These are phyloP conservation scores for Hippocampus mohnikei DNA, from an alignment of 2,113 vertebrate genomes.

Conservation along the genomic window DNA sequence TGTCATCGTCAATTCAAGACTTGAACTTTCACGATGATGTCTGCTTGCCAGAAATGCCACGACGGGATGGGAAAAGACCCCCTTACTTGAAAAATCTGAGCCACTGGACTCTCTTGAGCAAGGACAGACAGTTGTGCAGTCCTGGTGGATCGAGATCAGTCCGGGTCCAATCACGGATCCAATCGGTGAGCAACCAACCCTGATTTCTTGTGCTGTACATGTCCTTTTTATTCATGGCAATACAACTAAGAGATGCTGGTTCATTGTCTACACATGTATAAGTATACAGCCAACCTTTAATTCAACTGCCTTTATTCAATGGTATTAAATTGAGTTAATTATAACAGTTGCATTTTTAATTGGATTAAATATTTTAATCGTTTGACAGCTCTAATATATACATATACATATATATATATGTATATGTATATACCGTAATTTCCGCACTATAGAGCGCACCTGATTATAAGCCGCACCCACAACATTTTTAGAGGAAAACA, in stretches of 20 bases:
- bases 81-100: neutral
- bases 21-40: neutral
- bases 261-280: too few relatives aligned
- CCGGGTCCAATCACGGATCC: slow-evolving; percentile 1
- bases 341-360: too few relatives aligned
- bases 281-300: too few relatives aligned
- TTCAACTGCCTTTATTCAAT: too few relatives aligned
- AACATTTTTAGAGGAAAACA: too few relatives aligned
- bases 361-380: too few relatives aligned
- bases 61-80: neutral
- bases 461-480: too few relatives aligned
- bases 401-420: too few relatives aligned
- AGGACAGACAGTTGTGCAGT: neutral
- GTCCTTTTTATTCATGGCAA: neutral
- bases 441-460: too few relatives aligned
- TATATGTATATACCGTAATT: too few relatives aligned
- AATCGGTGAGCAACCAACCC: neutral
- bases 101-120: neutral
- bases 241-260: neutral
- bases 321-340: too few relatives aligned
- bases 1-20: neutral
- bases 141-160: neutral
- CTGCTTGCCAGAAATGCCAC: neutral
- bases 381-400: too few relatives aligned
- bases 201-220: neutral